Percentiles rank a stretch among this genome's conserved stretches.
Conservation (phyloP, 23 tunicate genomes). For the Aplidium turbinatum region DNA sequence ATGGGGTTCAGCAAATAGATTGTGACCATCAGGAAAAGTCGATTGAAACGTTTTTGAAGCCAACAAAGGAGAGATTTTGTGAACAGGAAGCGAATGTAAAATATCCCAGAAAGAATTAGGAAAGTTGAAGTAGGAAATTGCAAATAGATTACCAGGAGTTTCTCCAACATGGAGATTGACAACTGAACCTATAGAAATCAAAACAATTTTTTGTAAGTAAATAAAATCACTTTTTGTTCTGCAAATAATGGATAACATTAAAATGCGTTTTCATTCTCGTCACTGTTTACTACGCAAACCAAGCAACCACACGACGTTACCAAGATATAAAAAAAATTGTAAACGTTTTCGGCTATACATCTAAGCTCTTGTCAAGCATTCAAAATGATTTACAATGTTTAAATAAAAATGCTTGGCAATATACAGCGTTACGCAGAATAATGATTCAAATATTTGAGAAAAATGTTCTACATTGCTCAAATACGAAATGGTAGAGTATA, state of each 20-base stretch:
- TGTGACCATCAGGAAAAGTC: slow-evolving; percentile 8
- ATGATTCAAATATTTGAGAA: no score
- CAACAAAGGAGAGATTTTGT: slow-evolving; percentile 47
- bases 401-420: no score
- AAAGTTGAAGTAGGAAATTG: slow-evolving; percentile 66
- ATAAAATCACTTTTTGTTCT: slow-evolving; percentile 10
- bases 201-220: neutral
- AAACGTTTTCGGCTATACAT: no score
- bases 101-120: slow-evolving; percentile 60
- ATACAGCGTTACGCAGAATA: no score
- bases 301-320: no score
- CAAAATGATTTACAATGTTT: no score
- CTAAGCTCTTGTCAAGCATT: no score
- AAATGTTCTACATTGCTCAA: no score
- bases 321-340: no score
- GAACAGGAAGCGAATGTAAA: slow-evolving; percentile 71
- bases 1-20: neutral
- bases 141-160: slow-evolving; percentile 74
- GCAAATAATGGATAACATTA: neutral
- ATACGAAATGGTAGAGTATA: no score
- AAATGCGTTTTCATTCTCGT: neutral
- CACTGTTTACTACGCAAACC: no score
- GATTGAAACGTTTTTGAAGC: slow-evolving; percentile 32
- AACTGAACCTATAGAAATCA: slow-evolving; percentile 44
- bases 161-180: slow-evolving; percentile 88